Percentiles rank a stretch among this genome's conserved stretches.
Conservation (phyloP, 1,140 invertebrate species). For the Wiebesia pumilae region DNA sequence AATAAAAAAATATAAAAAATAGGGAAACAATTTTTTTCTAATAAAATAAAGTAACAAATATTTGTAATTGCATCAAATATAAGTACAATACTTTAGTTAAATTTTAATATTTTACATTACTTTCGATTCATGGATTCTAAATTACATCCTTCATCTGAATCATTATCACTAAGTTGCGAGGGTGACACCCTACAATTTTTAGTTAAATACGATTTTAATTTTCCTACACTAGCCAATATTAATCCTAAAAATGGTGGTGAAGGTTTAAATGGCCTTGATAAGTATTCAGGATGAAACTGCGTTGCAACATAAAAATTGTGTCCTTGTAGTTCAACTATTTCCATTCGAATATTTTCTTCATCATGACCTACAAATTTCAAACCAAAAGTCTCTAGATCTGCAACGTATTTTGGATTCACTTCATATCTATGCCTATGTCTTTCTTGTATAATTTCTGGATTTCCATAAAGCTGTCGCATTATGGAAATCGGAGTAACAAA, state of each 20-base stretch:
- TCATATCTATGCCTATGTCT: conserved; percentile 97
- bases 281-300: conserved; percentile 98
- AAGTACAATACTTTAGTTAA: conserved; percentile 11
- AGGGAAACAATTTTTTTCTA: not conserved
- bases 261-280: conserved; percentile 93
- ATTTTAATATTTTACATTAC: not conserved
- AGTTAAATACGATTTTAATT: conserved; percentile 82
- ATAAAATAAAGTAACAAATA: not conserved
- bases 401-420: conserved; percentile 93
- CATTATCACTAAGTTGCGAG: conserved; percentile 81
- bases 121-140: not conserved
- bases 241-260: conserved; percentile 97
- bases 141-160: conserved; percentile 76
- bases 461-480: conserved; percentile 89
- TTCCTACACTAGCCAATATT: conserved; percentile 88
- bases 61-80: not conserved
- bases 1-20: not conserved
- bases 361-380: conserved; percentile 92
- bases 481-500: conserved; percentile 80
- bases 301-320: conserved; percentile 97
- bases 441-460: conserved; percentile 90
- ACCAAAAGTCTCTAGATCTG: conserved; percentile 86
- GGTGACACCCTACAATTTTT: conserved; percentile 83
- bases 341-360: conserved; percentile 86
- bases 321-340: conserved; percentile 82